Conservation (phyloP, 92 coral and sea anemone genomes). For the Siderastrea siderea region DNA sequence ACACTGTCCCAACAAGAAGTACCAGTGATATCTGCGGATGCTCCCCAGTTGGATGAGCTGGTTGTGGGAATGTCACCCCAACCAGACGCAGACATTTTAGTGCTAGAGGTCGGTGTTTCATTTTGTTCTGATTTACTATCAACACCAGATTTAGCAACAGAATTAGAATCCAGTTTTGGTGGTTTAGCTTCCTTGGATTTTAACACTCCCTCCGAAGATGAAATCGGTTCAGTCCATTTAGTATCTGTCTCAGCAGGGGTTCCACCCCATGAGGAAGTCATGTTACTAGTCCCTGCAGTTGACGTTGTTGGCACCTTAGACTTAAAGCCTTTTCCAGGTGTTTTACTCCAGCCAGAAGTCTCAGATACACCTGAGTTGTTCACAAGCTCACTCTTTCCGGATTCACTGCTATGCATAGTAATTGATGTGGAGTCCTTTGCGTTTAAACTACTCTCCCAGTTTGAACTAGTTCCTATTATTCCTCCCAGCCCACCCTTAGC, state of each 20-base stretch:
- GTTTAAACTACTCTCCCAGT: constrained; percentile 55
- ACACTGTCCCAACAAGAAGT: constrained; percentile 89
- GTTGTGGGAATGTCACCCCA: constrained; percentile 86
- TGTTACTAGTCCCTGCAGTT: constrained; percentile 15
- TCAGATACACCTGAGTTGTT: constrained; percentile 53
- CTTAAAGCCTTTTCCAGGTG: constrained; percentile 94
- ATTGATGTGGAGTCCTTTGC: constrained; percentile 49
- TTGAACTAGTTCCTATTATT: constrained; percentile 76
- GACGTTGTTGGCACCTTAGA: constrained; percentile 58
- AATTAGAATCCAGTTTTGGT: constrained; percentile 23
- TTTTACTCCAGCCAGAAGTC: constrained; percentile 87
- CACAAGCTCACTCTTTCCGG: constrained; percentile 27
- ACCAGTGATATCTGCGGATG: constrained; percentile 79
- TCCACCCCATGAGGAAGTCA: constrained; percentile 87
- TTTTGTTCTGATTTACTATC: constrained; percentile 29
- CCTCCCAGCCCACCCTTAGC: constrained; percentile 92
- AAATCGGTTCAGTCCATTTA: constrained; percentile 82
- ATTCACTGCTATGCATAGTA: constrained; percentile 16
- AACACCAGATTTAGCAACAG: constrained; percentile 21
- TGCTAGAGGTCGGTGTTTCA: constrained; percentile 2
- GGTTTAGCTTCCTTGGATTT: constrained; percentile 38
- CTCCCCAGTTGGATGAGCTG: constrained; percentile 71
- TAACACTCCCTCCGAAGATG: constrained; percentile 32
- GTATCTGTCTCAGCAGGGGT: constrained; percentile 90
- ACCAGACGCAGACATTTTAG: constrained; percentile 72